Conservation (phyloP, 2,888 invertebrate species). For the Meteorus cinctellus region DNA sequence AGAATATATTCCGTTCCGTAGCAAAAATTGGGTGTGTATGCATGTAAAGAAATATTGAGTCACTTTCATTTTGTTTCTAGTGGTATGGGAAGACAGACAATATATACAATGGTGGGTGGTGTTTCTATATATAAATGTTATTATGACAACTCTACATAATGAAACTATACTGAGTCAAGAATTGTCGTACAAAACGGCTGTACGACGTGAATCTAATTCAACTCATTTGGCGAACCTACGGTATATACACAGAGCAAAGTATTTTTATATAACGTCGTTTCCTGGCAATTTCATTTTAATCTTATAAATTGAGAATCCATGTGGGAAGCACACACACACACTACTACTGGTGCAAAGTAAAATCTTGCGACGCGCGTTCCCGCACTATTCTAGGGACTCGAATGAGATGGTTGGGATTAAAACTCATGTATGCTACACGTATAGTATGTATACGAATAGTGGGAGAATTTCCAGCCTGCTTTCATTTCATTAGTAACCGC, state of each 20-base stretch:
- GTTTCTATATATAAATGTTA: slow-evolving; percentile 13
- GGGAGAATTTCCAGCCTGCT: slow-evolving; percentile 34
- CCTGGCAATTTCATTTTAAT: slow-evolving; percentile 45
- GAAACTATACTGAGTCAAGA: slow-evolving; percentile 48
- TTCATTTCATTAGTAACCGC: slow-evolving; percentile 51
- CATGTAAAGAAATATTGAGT: slow-evolving; percentile 53
- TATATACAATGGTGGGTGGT: slow-evolving; percentile 48
- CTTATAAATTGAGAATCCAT: slow-evolving; percentile 43
- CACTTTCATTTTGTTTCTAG: slow-evolving; percentile 45
- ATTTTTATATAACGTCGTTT: slow-evolving; percentile 41
- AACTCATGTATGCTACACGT: slow-evolving; percentile 37
- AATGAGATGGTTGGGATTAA: slow-evolving; percentile 46
- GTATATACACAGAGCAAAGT: slow-evolving; percentile 18
- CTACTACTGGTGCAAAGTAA: slow-evolving; percentile 46
- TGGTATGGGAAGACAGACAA: slow-evolving; percentile 51
- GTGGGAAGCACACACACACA: slow-evolving; percentile 14
- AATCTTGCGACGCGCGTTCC: slow-evolving; percentile 34
- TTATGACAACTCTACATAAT: slow-evolving; percentile 38
- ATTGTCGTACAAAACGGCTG: slow-evolving; percentile 3
- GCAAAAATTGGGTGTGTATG: slow-evolving; percentile 34
- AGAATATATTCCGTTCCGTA: slow-evolving; percentile 35
- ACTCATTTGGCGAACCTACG: slow-evolving; percentile 32
- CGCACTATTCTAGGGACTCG: slow-evolving; percentile 20
- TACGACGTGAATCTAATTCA: slow-evolving; percentile 39
- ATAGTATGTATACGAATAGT: slow-evolving; percentile 29